Evolutionary conservation across 2,113 vertebrate genomes (phyloP).

Genomic region (Nibea albiflora): DNA sequence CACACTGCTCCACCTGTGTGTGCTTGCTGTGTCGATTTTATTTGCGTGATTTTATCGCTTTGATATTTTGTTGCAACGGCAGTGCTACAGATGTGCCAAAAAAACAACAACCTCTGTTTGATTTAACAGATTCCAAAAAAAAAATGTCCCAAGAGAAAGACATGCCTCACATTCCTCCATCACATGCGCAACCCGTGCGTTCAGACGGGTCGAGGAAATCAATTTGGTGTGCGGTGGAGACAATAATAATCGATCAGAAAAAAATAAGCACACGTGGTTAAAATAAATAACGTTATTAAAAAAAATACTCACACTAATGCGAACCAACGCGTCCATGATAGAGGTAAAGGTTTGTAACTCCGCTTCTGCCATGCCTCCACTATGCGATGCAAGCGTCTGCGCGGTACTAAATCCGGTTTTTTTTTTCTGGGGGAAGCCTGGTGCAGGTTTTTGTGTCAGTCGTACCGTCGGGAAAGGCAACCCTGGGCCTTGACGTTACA

Average conservation of each 20-base stretch:
- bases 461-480: neutral
- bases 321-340: slow-evolving; percentile 94
- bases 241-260: neutral
- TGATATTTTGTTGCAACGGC: slow-evolving; percentile 1
- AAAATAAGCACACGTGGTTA: slow-evolving; percentile 17
- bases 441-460: neutral
- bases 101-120: neutral
- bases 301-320: slow-evolving; percentile 90
- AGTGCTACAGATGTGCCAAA: neutral
- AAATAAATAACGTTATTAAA: slow-evolving; percentile 13
- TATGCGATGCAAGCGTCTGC: slow-evolving; percentile 21
- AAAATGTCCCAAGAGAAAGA: neutral
- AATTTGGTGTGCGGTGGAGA: neutral
- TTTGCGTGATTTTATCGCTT: neutral
- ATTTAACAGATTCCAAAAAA: slow-evolving; percentile 17
- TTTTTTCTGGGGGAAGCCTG: neutral
- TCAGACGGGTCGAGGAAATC: neutral
- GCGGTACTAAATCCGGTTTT: neutral
- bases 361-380: slow-evolving; percentile 88
- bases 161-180: slow-evolving; percentile 7
- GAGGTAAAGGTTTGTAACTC: slow-evolving; percentile 93
- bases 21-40: no score
- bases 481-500: slow-evolving; percentile 3
- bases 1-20: neutral
- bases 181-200: neutral